Percentiles rank a stretch among this genome's conserved stretches.
These are phyloP conservation scores for Sesamia inferens DNA, from an alignment of 2,888 invertebrate species.

Conservation along the genomic window DNA sequence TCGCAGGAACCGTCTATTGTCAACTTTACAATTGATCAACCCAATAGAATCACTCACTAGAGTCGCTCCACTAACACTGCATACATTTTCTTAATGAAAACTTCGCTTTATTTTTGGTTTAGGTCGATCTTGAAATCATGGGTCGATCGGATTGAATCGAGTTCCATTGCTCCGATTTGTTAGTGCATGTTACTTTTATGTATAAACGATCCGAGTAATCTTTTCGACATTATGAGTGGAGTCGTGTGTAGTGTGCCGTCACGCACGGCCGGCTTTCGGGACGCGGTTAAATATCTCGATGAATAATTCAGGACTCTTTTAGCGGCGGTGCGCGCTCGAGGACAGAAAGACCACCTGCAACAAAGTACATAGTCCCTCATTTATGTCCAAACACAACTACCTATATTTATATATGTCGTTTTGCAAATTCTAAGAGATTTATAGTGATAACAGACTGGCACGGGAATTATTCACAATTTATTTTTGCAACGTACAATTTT, in stretches of 20 bases:
- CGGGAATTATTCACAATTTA: constrained; percentile 29
- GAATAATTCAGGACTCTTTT: constrained; percentile 88
- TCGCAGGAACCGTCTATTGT: constrained; percentile 63
- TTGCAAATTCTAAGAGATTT: constrained; percentile 72
- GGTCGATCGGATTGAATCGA: constrained; percentile 36
- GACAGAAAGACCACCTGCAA: constrained; percentile 84
- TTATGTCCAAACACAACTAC: constrained; percentile 76
- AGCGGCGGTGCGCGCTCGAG: constrained; percentile 77
- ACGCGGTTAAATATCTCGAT: constrained; percentile 85
- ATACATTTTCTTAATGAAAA: constrained; percentile 61
- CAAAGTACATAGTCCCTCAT: constrained; percentile 85
- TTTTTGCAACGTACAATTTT: constrained; percentile 12
- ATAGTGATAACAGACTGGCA: constrained; percentile 55
- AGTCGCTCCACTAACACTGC: constrained; percentile 39
- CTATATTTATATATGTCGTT: constrained; percentile 73
- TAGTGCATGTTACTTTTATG: constrained; percentile 53
- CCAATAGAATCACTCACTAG: constrained; percentile 55
- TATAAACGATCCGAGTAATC: constrained; percentile 66
- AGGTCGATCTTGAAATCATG: constrained; percentile 26
- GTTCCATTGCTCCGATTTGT: constrained; percentile 53
- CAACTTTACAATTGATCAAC: constrained; percentile 59
- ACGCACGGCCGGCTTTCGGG: constrained; percentile 75
- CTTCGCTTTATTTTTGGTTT: constrained; percentile 36
- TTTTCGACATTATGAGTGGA: constrained; percentile 71
- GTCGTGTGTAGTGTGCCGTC: constrained; percentile 70